Conservation (phyloP, 1,140 invertebrate genomes). For the Whitmania pigra region DNA sequence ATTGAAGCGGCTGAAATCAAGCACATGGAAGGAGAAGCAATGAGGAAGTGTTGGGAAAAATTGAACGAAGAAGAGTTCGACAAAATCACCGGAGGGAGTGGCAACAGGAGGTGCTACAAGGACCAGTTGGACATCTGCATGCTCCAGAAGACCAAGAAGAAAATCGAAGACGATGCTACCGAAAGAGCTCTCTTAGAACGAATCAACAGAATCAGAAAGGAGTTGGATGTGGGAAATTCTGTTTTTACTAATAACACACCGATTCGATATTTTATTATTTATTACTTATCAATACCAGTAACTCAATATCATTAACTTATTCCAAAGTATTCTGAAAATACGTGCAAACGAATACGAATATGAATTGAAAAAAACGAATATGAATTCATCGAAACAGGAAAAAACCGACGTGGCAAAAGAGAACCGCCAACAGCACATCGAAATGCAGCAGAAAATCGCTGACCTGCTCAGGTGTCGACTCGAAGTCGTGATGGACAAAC, state of each 20-base stretch:
- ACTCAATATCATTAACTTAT: neutral
- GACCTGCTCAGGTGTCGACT: neutral
- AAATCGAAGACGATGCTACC: neutral
- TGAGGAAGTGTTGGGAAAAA: constrained; percentile 4
- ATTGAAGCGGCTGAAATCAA: neutral
- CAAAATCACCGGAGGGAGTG: neutral
- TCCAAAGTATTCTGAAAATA: neutral
- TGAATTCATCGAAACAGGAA: neutral
- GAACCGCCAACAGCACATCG: neutral
- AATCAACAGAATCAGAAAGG: neutral
- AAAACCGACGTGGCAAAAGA: neutral
- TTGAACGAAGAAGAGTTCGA: constrained; percentile 3
- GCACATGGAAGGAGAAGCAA: neutral
- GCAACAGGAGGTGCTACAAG: neutral
- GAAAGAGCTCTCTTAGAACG: neutral
- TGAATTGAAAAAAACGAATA: too few species aligned
- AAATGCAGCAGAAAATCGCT: neutral
- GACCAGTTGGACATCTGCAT: neutral
- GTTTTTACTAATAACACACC: neutral
- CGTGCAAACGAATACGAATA: neutral
- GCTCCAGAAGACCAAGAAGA: neutral
- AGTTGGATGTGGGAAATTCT: neutral
- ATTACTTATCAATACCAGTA: neutral
- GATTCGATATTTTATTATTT: neutral
- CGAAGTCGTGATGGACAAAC: neutral